phyloP scores from a whole-genome alignment of 1,140 invertebrate species.

The Bombus haemorrhoidalis region DNA sequence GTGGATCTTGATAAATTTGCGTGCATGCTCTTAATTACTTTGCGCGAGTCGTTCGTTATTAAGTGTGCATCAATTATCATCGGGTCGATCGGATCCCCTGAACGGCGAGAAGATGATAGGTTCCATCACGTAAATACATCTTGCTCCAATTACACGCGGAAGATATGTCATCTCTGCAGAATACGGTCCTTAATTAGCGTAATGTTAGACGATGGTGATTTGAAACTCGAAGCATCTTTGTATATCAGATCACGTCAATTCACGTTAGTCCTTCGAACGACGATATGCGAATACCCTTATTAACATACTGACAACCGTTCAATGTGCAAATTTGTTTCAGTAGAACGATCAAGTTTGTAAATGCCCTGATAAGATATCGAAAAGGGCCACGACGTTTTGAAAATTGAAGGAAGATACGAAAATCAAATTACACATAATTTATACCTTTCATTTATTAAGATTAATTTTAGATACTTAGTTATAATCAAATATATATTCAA shows the following conservation, averaged over 20 bases:
- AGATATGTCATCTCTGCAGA: conserved; percentile 37
- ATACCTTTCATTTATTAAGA: too few species aligned
- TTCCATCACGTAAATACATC: conserved; percentile 55
- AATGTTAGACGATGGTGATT: conserved; percentile 48
- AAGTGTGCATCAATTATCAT: conserved; percentile 76
- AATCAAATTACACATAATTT: too few species aligned
- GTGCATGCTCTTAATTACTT: conserved; percentile 75
- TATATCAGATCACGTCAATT: conserved; percentile 36
- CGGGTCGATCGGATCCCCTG: conserved; percentile 52
- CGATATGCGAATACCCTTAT: conserved; percentile 11
- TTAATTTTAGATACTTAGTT: too few species aligned
- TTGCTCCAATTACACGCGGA: conserved; percentile 49
- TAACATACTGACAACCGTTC: not conserved
- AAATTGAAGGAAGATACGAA: not conserved
- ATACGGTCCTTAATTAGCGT: conserved; percentile 33
- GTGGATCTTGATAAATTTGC: conserved; percentile 71
- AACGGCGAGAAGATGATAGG: conserved; percentile 74
- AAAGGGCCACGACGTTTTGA: not conserved
- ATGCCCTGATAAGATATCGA: not conserved
- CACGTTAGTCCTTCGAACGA: not conserved
- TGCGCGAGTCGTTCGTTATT: conserved; percentile 61
- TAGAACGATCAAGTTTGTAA: not conserved
- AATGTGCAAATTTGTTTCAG: not conserved
- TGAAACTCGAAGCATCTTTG: conserved; percentile 2
- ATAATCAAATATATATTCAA: too few species aligned